Percentiles rank a stretch among this genome's conserved stretches.
phyloP scores from a whole-genome alignment of 2,113 vertebrate genomes.

The Nesoenas mayeri region DNA sequence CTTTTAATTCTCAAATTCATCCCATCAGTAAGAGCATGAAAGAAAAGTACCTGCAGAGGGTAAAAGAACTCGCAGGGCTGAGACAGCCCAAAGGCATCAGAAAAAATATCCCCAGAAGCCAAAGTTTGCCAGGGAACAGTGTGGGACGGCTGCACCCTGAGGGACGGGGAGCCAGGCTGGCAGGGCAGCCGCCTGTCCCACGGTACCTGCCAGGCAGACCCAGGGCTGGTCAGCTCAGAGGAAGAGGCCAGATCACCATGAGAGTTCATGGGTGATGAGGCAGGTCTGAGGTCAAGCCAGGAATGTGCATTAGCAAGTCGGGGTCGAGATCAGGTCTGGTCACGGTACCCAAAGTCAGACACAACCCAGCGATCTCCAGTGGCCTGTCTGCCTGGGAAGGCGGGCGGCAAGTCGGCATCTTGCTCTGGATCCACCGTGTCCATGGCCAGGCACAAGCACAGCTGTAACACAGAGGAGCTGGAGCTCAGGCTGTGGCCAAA shows the following conservation, averaged over 20 bases:
- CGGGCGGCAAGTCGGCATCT: background rate
- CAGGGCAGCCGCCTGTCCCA: background rate
- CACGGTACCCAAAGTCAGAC: too few species aligned
- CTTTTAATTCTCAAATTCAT: background rate
- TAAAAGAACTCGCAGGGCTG: background rate
- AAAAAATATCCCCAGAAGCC: background rate
- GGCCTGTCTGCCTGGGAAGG: too few species aligned
- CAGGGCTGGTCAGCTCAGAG: accelerated
- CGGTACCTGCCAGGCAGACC: background rate
- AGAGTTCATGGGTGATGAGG: background rate
- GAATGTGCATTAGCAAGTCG: background rate
- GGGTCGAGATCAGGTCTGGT: too few species aligned
- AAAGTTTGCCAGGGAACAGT: background rate
- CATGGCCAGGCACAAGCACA: background rate
- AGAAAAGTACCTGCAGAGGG: background rate
- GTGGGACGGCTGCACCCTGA: accelerated
- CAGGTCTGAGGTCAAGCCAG: background rate
- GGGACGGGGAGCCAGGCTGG: background rate
- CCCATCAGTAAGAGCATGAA: background rate
- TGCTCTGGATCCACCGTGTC: background rate
- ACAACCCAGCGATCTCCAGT: too few species aligned
- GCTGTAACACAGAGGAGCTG: accelerated
- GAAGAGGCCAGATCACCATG: accelerated
- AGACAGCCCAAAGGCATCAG: background rate
- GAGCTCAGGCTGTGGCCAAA: background rate